These are phyloP conservation scores for Betta splendens DNA, from an alignment of 2,797 vertebrate genomes.

Conservation along the genomic window DNA sequence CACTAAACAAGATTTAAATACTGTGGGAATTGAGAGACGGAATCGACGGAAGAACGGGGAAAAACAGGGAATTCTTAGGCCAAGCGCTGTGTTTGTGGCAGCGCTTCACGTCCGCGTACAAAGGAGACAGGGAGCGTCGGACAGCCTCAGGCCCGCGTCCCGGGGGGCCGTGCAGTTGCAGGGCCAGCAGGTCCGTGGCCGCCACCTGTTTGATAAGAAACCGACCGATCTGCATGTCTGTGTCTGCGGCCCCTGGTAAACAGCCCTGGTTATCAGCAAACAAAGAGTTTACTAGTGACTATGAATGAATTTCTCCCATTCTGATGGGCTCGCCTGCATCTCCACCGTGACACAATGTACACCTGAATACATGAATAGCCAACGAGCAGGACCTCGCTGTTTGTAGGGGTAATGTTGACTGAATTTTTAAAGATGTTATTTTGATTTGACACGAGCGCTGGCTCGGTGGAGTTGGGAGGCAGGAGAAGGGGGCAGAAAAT, in stretches of 20 bases:
- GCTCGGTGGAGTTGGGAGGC: slow-evolving; percentile 51
- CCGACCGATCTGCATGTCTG: slow-evolving; percentile 63
- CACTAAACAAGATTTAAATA: slow-evolving; percentile 77
- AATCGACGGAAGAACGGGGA: slow-evolving; percentile 13
- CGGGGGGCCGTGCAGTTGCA: slow-evolving; percentile 52
- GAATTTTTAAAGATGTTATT: slow-evolving; percentile 82
- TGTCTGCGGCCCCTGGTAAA: slow-evolving; percentile 64
- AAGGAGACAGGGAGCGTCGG: slow-evolving; percentile 7
- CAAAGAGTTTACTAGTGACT: slow-evolving; percentile 73
- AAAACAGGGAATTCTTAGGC: slow-evolving; percentile 36
- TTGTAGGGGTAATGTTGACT: slow-evolving; percentile 78
- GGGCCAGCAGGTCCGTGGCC: slow-evolving; percentile 51
- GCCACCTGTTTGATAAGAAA: slow-evolving; percentile 62
- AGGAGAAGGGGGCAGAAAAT: slow-evolving; percentile 41
- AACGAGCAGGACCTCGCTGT: slow-evolving; percentile 72
- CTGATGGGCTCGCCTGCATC: slow-evolving; percentile 73
- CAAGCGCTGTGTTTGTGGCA: slow-evolving; percentile 49
- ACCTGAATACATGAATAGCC: slow-evolving; percentile 83
- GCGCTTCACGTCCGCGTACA: slow-evolving; percentile 29
- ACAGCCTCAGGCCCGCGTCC: slow-evolving; percentile 9
- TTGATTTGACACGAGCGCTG: slow-evolving; percentile 75
- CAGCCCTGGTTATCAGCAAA: slow-evolving; percentile 79
- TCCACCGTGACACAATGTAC: slow-evolving; percentile 79
- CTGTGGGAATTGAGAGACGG: slow-evolving; percentile 21
- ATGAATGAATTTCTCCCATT: slow-evolving; percentile 81